Base-by-base conservation (phyloP, 2,113 vertebrate species). In the Andinoacara biseriatus region DNA sequence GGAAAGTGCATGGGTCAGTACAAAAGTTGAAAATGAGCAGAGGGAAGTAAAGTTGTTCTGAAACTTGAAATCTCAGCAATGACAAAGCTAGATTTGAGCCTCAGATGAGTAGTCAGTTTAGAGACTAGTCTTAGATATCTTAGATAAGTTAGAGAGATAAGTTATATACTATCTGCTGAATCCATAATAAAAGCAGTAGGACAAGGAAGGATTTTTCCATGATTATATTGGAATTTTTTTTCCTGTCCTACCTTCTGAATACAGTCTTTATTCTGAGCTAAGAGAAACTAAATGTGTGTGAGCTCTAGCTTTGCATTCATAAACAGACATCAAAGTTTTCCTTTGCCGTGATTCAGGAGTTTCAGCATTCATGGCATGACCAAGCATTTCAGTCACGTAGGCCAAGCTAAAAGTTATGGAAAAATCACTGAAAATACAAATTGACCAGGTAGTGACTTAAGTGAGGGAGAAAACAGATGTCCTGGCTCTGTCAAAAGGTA, bases 1-100 rank as follows among this genome's bases (percentile, higher is more conserved):
- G 74, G 33, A 85, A 85, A 86, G 86, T 67, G 38, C 81, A 78
- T 15, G 87, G 81, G 83, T 92, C 81, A 85, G 79, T 76, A 56
- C 38, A 58, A 52, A 88, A 57, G 78, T 74, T 56, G 11, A 58
- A 80, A 74, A 76, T n/a, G 20, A 88, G 80, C 62, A 77, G 38
- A 5, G n/a, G 72, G 18, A 82, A 78, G 31, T 63, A 4, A 89
- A 82, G 52, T 61, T 86, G 35, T 75, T 88, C 54, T 84, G 56
- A 63, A 84, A 82, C 75, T 86, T 84, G 78, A 17, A 77, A 62
- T 80, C 63, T 59, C 2, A 33, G 43, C 22, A 69, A 10, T 8
- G 18, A 58, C 22, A 76, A 74, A 86, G 72, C 29, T 18, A 4
- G 4, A 52, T 54, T 75, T 74, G 76, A 79, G 18, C 24, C 38